Conservation (phyloP, 2,113 vertebrate species). For the Corapipo altera region DNA sequence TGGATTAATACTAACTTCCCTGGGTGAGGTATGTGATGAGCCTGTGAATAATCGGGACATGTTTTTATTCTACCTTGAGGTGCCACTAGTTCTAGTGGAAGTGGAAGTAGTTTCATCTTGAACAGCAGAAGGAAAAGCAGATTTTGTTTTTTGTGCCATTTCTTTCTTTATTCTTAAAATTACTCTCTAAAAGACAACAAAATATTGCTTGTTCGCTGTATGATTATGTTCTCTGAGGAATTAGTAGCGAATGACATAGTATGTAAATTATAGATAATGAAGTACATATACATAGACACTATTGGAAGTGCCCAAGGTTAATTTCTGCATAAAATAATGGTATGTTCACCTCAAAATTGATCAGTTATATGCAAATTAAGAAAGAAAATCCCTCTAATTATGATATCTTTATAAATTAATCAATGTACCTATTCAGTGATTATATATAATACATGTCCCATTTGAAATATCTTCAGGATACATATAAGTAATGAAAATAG, state of each 20-base stretch:
- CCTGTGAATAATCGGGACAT: not conserved
- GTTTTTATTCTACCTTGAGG: constrained; percentile 27
- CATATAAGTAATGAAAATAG: not conserved
- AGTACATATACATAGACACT: not conserved
- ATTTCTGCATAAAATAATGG: constrained; percentile 2
- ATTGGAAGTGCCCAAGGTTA: constrained; percentile 1
- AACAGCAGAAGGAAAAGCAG: not conserved
- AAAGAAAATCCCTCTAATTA: not conserved
- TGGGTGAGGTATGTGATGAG: not conserved
- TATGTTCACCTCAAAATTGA: not conserved
- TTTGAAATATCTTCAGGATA: not conserved
- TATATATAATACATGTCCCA: not conserved
- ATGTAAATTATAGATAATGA: constrained; percentile 37
- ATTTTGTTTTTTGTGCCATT: not conserved
- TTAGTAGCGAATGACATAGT: not conserved
- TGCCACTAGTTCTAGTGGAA: constrained; percentile 20
- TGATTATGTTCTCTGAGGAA: constrained; percentile 13
- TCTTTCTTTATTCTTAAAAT: not conserved
- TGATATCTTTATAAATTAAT: not conserved
- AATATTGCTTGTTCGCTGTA: not conserved
- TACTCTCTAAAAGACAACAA: not conserved
- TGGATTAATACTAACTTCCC: not conserved
- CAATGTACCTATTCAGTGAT: not conserved
- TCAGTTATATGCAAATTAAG: not conserved
- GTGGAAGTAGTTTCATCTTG: not conserved